Base-by-base conservation (phyloP, 2,888 invertebrate species). In the Apantesis nais region DNA sequence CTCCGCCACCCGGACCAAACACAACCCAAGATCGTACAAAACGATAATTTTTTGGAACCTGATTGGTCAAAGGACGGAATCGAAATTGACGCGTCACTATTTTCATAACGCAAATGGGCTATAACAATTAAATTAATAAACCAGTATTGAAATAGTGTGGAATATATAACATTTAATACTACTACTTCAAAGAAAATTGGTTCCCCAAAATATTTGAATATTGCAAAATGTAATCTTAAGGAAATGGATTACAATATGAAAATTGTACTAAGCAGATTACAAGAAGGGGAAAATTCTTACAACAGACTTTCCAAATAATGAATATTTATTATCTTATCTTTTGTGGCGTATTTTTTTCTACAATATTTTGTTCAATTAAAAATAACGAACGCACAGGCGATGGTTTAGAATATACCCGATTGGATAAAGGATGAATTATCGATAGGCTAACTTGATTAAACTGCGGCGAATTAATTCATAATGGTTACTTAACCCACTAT, bases 181-280 rank as follows among this genome's bases (percentile, higher is more conserved):
- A n/a, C n/a, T n/a, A 25, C 5, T 14, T 25, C 9, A 55, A 16
- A 58, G 55, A 5, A 58, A 58, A 25, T 29, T 52, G 25, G 22
- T 52, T 52, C 22, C 8, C n/a, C n/a, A 41, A 62, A 62, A 41
- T 19, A 19, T 62, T 37, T 31, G n/a, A 62, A 62, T n/a, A 5
- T 39, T 37, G 8, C 3, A 8, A 37, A 7, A 52, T 41, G 29
- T 25, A 14, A 39, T 44, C 63, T 44, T 22, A 19, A 44, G 29
- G 12, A 29, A 22, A 63, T 22, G 29, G 44, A 63, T 31, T 44
- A 63, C 41, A 8, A 19, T 4, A 44, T 31, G 29, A 44, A 25
- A 41, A 19, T 63, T 29, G 19, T 41, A 41, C 19, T 41, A 63
- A 63, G 63, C 25, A 63, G 63, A 63, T 63, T 63, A 31, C 22